phyloP scores from a whole-genome alignment of 2,113 vertebrate genomes.

The Sebastes schlegelii region DNA sequence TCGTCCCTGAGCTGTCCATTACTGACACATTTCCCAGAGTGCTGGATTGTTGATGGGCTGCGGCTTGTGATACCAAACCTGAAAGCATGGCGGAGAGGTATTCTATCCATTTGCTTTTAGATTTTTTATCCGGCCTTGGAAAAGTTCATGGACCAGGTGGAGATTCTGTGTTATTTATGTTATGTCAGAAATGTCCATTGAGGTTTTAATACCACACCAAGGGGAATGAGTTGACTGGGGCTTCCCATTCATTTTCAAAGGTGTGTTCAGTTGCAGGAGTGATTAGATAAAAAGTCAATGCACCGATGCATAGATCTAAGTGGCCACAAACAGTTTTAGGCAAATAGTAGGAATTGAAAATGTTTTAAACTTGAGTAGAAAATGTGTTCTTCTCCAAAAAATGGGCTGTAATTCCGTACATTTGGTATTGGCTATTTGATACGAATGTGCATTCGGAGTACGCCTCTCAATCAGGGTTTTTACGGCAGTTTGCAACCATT shows the following conservation, averaged over 20 bases:
- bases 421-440: too few species aligned
- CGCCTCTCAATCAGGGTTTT: too few species aligned
- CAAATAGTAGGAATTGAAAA: not conserved
- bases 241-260: not conserved
- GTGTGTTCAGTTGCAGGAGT: too few species aligned
- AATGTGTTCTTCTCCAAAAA: not conserved
- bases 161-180: not conserved
- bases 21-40: constrained; percentile 34
- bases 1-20: constrained; percentile 39
- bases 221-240: not conserved
- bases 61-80: constrained; percentile 17
- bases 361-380: not conserved
- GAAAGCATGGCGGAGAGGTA: not conserved
- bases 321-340: not conserved
- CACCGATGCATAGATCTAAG: not conserved
- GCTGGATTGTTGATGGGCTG: constrained; percentile 17
- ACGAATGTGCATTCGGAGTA: too few species aligned
- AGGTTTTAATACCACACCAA: not conserved
- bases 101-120: not conserved
- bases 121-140: not conserved
- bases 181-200: not conserved
- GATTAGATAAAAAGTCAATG: not conserved
- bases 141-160: not conserved
- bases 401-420: too few species aligned
- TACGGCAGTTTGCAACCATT: too few species aligned